These are phyloP conservation scores for Parelbella ahira DNA, from an alignment of 2,888 invertebrate genomes.

Conservation along the genomic window DNA sequence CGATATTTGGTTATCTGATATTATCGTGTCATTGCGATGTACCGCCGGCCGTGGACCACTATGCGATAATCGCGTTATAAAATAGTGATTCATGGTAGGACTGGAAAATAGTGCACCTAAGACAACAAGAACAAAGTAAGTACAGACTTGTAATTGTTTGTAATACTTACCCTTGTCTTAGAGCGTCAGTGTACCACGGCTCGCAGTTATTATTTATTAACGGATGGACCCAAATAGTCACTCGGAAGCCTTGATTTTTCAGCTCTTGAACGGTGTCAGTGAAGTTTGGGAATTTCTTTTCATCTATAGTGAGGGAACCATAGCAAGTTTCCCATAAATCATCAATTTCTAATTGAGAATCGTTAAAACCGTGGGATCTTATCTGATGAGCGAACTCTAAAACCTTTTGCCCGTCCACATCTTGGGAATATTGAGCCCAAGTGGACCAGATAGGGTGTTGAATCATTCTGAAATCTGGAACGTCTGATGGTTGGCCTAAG, in stretches of 20 bases:
- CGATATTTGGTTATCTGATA: too few relatives aligned
- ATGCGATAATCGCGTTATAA: too few relatives aligned
- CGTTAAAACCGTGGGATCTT: slow-evolving; percentile 80
- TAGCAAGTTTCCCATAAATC: slow-evolving; percentile 93
- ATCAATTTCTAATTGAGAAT: slow-evolving; percentile 91
- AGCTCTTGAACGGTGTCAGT: slow-evolving; percentile 80
- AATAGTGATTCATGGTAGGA: too few relatives aligned
- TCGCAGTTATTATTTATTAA: slow-evolving; percentile 88
- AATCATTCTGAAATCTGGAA: slow-evolving; percentile 85
- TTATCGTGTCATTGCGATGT: too few relatives aligned
- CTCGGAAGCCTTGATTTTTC: slow-evolving; percentile 84
- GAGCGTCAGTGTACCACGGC: slow-evolving; percentile 79
- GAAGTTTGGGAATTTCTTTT: slow-evolving; percentile 85
- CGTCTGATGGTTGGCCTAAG: slow-evolving; percentile 81
- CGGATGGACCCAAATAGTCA: slow-evolving; percentile 93
- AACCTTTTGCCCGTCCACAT: slow-evolving; percentile 82
- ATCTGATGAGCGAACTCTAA: slow-evolving; percentile 85
- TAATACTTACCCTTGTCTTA: slow-evolving; percentile 76
- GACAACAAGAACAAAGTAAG: too few relatives aligned
- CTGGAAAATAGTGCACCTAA: too few relatives aligned
- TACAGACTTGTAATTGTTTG: too few relatives aligned
- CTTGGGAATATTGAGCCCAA: slow-evolving; percentile 86
- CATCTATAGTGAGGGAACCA: slow-evolving; percentile 87
- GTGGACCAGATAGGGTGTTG: slow-evolving; percentile 93
- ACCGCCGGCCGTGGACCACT: too few relatives aligned